Evolutionary conservation across 2,888 invertebrate species (phyloP).

Genomic region (Athetis lepigone): DNA sequence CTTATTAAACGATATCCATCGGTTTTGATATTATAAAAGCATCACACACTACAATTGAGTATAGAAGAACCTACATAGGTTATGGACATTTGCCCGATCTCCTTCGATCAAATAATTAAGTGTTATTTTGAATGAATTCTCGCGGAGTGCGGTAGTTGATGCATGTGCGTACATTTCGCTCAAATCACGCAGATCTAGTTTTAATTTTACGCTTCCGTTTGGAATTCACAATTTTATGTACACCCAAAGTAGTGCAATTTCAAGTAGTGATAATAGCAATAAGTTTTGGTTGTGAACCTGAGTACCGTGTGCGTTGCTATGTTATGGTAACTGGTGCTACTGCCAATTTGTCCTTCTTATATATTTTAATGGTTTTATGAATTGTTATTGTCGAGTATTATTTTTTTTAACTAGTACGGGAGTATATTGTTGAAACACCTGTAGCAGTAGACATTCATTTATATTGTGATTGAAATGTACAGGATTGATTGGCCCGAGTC

Average conservation of each 20-base stretch:
- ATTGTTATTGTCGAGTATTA: slow-evolving; percentile 88
- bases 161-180: slow-evolving; percentile 80
- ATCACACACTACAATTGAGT: neutral
- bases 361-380: slow-evolving; percentile 82
- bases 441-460: slow-evolving; percentile 83
- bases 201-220: slow-evolving; percentile 81
- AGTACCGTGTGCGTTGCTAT: slow-evolving; percentile 77
- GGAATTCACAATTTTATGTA: slow-evolving; percentile 77
- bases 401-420: slow-evolving; percentile 82
- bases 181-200: slow-evolving; percentile 77
- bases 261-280: slow-evolving; percentile 89
- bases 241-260: slow-evolving; percentile 87
- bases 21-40: neutral
- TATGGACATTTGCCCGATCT: neutral
- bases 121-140: slow-evolving; percentile 81
- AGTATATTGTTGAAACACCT: slow-evolving; percentile 83
- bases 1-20: neutral
- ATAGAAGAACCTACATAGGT: neutral
- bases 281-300: slow-evolving; percentile 90
- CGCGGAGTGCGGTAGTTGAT: slow-evolving; percentile 81
- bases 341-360: slow-evolving; percentile 81
- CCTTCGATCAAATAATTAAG: slow-evolving; percentile 86
- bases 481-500: slow-evolving; percentile 66
- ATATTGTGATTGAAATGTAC: slow-evolving; percentile 90
- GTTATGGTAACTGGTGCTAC: slow-evolving; percentile 82